Base-by-base conservation (phyloP, 2,113 vertebrate species). In the Nansenia antarctica region DNA sequence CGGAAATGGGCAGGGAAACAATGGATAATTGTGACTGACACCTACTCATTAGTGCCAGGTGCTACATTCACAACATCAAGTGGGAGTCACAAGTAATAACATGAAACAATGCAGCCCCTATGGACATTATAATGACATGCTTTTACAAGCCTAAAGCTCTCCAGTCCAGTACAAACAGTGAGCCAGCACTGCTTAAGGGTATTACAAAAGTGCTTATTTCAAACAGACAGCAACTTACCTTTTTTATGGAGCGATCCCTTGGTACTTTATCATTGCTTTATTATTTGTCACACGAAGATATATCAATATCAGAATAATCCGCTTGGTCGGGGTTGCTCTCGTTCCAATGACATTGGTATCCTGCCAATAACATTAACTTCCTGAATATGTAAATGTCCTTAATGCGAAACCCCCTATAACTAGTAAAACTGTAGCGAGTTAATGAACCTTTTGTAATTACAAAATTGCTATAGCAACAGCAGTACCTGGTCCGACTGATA, bases 381-480 rank as follows among this genome's bases (percentile, higher is more conserved):
- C 91, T 93, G 85, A 88, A 88, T 94, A 95, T 96, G 93, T 94
- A 94, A 94, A 95, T 96, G 90, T 87, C 87, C 85, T 90, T 95
- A 94, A 94, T 94, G 91, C 89, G 89, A 89, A 90, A 86, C 85
- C 81, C 69, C 90, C 88, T 90, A 92, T 92, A 92, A 94, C 93
- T 92, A 88, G 90, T 93, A 91, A 84, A 88, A 93, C 94, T 90
- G 88, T 85, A 90, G 91, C 91, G 93, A 94, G 92, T 94, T 95
- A 96, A 96, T 95, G 94, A 95, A 92, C 92, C 93, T 91, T 85
- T 91, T 93, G 93, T 93, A 96, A 96, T 96, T 96, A 93, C 89
- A 85, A n/a, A n/a, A 92, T 94, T 91, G 87, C 95, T 92, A 94
- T 94, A 93, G 94, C 89, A 92, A 93, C 92, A 88, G 81, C 76